These are phyloP conservation scores for Parapsyche elsis DNA, from an alignment of 1,140 invertebrate genomes.

Conservation along the genomic window DNA sequence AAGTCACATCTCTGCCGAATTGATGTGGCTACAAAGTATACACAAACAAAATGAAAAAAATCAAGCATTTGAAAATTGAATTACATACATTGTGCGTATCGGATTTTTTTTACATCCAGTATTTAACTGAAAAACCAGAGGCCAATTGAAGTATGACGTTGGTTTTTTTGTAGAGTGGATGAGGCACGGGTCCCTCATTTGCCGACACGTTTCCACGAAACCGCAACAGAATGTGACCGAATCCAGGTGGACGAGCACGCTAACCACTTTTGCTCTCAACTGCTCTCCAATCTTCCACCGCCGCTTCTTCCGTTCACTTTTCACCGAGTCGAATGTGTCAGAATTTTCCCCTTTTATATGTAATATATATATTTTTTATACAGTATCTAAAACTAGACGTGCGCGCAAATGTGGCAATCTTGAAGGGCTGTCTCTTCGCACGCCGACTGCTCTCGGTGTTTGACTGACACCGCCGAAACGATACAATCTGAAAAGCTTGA, in stretches of 20 bases:
- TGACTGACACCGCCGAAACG: constrained; percentile 21
- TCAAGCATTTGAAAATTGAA: no score
- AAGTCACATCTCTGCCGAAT: no score
- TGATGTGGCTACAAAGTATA: no score
- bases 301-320: neutral
- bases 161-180: no score
- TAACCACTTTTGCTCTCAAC: neutral
- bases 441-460: neutral
- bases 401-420: neutral
- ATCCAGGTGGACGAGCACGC: constrained; percentile 20
- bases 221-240: constrained; percentile 49
- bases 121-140: no score
- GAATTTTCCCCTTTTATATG: neutral
- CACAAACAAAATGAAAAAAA: no score
- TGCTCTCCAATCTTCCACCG: neutral
- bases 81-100: no score
- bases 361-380: neutral
- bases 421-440: neutral
- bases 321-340: neutral
- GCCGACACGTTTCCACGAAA: constrained; percentile 42
- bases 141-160: no score
- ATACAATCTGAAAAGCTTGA: constrained; percentile 39
- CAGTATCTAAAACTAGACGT: neutral
- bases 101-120: no score
- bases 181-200: constrained; percentile 7